phyloP scores from a whole-genome alignment of 2,888 invertebrate genomes.

The Harpalus rufipes region DNA sequence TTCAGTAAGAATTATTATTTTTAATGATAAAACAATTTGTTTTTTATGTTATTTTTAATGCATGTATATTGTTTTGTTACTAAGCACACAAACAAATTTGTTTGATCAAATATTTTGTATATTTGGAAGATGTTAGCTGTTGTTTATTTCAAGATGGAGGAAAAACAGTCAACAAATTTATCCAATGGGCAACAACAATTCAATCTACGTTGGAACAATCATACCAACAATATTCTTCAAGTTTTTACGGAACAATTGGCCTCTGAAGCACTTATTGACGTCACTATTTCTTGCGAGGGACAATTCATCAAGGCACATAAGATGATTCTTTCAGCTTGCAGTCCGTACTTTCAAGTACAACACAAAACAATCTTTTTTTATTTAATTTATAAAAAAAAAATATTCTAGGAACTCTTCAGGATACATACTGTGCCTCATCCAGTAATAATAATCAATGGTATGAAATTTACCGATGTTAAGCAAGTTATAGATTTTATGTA shows the following conservation, averaged over 20 bases:
- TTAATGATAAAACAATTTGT: neutral
- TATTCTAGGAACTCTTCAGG: constrained; percentile 76
- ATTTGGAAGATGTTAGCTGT: neutral
- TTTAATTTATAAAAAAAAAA: neutral
- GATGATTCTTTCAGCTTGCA: constrained; percentile 78
- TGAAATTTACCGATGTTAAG: constrained; percentile 76
- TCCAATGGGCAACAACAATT: constrained; percentile 73
- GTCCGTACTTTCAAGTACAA: constrained; percentile 77
- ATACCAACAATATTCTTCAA: constrained; percentile 77
- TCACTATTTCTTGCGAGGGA: constrained; percentile 78
- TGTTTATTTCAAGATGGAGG: constrained; percentile 55
- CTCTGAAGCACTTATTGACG: constrained; percentile 77
- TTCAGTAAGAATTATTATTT: no score
- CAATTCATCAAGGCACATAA: constrained; percentile 78
- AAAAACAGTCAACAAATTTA: constrained; percentile 62
- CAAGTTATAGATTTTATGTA: constrained; percentile 78
- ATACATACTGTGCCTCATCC: constrained; percentile 76
- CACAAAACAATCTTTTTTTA: neutral
- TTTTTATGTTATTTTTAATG: neutral
- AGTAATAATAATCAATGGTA: constrained; percentile 77
- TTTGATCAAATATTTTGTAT: neutral
- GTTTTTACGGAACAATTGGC: constrained; percentile 77
- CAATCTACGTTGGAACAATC: constrained; percentile 79
- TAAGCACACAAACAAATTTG: constrained; percentile 5
- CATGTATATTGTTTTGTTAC: neutral